Percentiles rank a stretch among this genome's conserved stretches.
phyloP scores from a whole-genome alignment of 2,888 invertebrate species.

The Smittia sp. region DNA sequence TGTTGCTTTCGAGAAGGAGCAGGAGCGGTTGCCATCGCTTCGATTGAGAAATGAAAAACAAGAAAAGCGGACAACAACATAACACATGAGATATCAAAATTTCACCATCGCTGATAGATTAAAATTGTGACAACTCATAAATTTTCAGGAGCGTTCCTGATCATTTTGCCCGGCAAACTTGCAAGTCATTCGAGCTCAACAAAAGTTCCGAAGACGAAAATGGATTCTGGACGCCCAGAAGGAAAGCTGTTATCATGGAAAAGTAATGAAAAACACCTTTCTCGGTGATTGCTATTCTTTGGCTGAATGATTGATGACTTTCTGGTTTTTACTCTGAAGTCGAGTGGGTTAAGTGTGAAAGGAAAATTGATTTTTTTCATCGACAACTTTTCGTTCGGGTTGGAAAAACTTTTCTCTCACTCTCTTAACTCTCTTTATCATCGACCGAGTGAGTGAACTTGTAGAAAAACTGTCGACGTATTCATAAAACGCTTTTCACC shows the following conservation, averaged over 20 bases:
- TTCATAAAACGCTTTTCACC: too few species aligned
- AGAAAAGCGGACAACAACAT: not conserved
- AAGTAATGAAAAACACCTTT: constrained; percentile 33
- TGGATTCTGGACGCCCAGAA: constrained; percentile 12
- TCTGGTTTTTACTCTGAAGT: constrained; percentile 13
- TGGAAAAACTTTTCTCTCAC: not conserved
- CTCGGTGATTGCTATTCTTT: constrained; percentile 2
- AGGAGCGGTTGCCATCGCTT: too few species aligned
- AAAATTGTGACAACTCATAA: constrained; percentile 29
- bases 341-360: not conserved
- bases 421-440: not conserved
- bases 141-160: not conserved
- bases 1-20: not conserved
- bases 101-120: not conserved
- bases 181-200: not conserved
- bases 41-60: too few species aligned
- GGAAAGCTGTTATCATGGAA: constrained; percentile 14
- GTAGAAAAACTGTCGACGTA: too few species aligned
- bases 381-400: not conserved
- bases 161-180: not conserved
- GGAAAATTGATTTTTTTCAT: constrained; percentile 8
- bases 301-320: constrained; percentile 37
- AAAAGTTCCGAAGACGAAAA: not conserved
- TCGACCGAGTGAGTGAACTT: too few species aligned
- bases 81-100: not conserved